phyloP scores from a whole-genome alignment of 2,113 vertebrate genomes.

The Blennius ocellaris region DNA sequence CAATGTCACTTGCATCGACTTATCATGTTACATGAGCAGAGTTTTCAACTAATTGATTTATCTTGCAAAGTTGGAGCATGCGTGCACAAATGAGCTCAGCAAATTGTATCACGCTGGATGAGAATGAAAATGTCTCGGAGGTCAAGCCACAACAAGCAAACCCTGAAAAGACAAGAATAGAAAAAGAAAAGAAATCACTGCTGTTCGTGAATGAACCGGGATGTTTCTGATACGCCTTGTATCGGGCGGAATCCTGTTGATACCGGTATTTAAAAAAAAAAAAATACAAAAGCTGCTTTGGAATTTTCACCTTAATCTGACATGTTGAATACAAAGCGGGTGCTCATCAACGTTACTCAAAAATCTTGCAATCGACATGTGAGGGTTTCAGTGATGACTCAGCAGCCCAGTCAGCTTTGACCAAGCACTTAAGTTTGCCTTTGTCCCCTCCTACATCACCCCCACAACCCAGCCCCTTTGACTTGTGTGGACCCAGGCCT shows the following conservation, averaged over 20 bases:
- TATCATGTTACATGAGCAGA: slow-evolving; percentile 35
- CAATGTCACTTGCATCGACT: slow-evolving; percentile 46
- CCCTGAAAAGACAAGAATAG: no score
- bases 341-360: slow-evolving; percentile 28
- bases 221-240: slow-evolving; percentile 8
- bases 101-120: slow-evolving; percentile 24
- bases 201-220: slow-evolving; percentile 34
- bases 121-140: slow-evolving; percentile 8
- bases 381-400: slow-evolving; percentile 69
- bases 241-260: background rate
- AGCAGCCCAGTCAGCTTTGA: slow-evolving; percentile 69
- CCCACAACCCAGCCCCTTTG: slow-evolving; percentile 41
- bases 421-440: slow-evolving; percentile 69
- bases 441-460: slow-evolving; percentile 46
- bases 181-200: slow-evolving; percentile 7
- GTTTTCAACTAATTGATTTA: slow-evolving; percentile 54
- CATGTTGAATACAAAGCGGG: slow-evolving; percentile 11
- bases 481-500: slow-evolving; percentile 70
- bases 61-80: slow-evolving; percentile 18
- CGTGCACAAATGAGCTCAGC: slow-evolving; percentile 18
- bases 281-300: background rate
- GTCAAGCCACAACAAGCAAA: slow-evolving; percentile 6
- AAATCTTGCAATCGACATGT: slow-evolving; percentile 38
- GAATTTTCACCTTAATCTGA: background rate
- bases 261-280: background rate